A percentile compares a stretch with the other conserved stretches of the same genome.
Evolutionary conservation across 2,888 invertebrate genomes (phyloP).

Genomic region (Tenthredo livida): DNA sequence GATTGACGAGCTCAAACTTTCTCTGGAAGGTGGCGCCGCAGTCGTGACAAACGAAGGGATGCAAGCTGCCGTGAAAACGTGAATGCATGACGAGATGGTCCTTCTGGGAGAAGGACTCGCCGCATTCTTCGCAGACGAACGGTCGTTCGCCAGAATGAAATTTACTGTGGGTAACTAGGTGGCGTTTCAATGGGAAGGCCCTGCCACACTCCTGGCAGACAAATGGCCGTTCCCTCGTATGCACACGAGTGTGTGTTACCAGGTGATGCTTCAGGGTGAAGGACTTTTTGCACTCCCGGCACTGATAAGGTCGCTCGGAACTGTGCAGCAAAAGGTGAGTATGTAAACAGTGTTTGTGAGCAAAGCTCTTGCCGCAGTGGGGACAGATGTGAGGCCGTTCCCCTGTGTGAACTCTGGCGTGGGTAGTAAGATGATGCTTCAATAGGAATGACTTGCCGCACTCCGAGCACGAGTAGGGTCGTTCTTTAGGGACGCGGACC

Average conservation of each 20-base stretch:
- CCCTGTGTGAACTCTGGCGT: slow-evolving; percentile 90
- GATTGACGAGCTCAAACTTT: slow-evolving; percentile 92
- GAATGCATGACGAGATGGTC: slow-evolving; percentile 94
- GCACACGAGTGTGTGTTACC: slow-evolving; percentile 89
- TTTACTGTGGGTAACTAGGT: slow-evolving; percentile 91
- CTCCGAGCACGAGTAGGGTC: slow-evolving; percentile 90
- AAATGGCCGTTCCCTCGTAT: slow-evolving; percentile 90
- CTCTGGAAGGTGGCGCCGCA: slow-evolving; percentile 92
- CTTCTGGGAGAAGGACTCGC: slow-evolving; percentile 94
- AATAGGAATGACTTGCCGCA: slow-evolving; percentile 91
- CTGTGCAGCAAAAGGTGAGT: slow-evolving; percentile 91
- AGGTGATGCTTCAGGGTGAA: slow-evolving; percentile 92
- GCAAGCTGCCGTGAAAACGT: slow-evolving; percentile 96
- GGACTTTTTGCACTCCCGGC: slow-evolving; percentile 92
- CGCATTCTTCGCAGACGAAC: slow-evolving; percentile 93
- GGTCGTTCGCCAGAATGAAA: slow-evolving; percentile 93
- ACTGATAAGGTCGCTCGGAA: slow-evolving; percentile 90
- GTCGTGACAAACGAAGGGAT: slow-evolving; percentile 95
- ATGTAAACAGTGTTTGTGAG: slow-evolving; percentile 90
- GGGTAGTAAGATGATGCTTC: slow-evolving; percentile 92
- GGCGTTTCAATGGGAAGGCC: slow-evolving; percentile 90
- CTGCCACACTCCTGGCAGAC: slow-evolving; percentile 91
- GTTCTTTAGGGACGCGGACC: slow-evolving; percentile 83
- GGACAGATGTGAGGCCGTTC: slow-evolving; percentile 89
- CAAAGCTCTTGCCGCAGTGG: slow-evolving; percentile 90